Percentiles rank a stretch among this genome's conserved stretches.
Conservation (phyloP, 2,888 invertebrate species). For the Drosophila yooni region DNA sequence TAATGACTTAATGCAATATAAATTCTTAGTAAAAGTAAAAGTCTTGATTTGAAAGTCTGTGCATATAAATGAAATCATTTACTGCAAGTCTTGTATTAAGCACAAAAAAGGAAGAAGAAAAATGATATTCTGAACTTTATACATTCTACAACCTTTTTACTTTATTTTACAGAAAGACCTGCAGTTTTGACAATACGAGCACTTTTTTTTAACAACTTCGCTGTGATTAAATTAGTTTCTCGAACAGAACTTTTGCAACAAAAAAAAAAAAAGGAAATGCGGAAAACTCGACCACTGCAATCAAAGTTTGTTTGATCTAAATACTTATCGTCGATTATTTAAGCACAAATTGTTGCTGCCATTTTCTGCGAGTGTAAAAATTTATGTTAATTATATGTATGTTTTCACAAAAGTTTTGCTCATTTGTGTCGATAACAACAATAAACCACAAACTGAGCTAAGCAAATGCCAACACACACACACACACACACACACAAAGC, state of each 20-base stretch:
- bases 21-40: background rate
- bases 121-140: background rate
- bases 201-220: conserved; percentile 15
- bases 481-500: conserved; percentile 30
- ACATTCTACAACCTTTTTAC: background rate
- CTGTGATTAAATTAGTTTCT: conserved; percentile 1
- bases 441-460: conserved; percentile 52
- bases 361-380: background rate
- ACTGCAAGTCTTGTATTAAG: background rate
- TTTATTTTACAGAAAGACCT: background rate
- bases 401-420: conserved; percentile 41
- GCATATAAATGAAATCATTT: background rate
- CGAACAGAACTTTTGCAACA: background rate
- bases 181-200: background rate
- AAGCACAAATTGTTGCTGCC: background rate
- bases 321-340: background rate
- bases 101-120: background rate
- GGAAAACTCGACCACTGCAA: background rate
- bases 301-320: conserved; percentile 1
- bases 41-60: background rate
- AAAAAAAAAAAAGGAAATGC: background rate
- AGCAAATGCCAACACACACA: conserved; percentile 23
- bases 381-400: conserved; percentile 25
- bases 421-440: conserved; percentile 57
- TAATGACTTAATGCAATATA: background rate